Base-by-base conservation (phyloP, 1,140 invertebrate species). In the Drosophila athabasca region DNA sequence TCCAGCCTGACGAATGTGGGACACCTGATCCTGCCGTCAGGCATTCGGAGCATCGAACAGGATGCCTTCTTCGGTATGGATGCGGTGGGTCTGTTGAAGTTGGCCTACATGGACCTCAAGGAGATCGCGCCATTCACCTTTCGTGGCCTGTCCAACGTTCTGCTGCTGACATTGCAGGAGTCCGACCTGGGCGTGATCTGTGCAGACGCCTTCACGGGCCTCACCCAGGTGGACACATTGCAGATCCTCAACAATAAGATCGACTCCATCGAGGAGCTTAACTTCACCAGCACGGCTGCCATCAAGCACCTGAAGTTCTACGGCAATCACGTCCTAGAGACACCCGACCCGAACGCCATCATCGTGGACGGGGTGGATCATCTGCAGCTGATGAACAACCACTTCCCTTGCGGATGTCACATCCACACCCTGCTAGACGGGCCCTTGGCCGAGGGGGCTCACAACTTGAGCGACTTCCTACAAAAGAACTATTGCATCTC, bases 181-280 rank as follows among this genome's bases (percentile, higher is more conserved):
- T 96, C 96, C 11, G 96, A 97, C 90, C 90, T 97, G 6, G 96
- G 96, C 0, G 92, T 95, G 1, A 94, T 97, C 35, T 93, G 94
- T 35, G 93, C 94, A 0, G 94, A 95, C 31, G 95, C 95, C 0
- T 97, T 97, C 76, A 93, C 94, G 9, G 95, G 95, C 0, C 91
- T 96, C 3, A 92, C 93, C 5, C 93, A 94, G 67, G 94, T 97
- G 2, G 94, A 95, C 11, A 94, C 92, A 41, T 88, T 97, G 3
- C 95, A 96, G 79, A 93, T 97, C 54, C 91, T 96, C 5, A 96
- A 96, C 84, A 97, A 97, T 88, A 97, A 97, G 89, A 96, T 97
- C 52, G 96, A 97, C 71, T 93, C 94, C 0, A 94, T 97, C 15
- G 95, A 96, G 79, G 94, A 95, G 73, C 91, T 97, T 0, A 93